These are phyloP conservation scores for Channa striata DNA, from an alignment of 2,797 vertebrate genomes.

Conservation along the genomic window DNA sequence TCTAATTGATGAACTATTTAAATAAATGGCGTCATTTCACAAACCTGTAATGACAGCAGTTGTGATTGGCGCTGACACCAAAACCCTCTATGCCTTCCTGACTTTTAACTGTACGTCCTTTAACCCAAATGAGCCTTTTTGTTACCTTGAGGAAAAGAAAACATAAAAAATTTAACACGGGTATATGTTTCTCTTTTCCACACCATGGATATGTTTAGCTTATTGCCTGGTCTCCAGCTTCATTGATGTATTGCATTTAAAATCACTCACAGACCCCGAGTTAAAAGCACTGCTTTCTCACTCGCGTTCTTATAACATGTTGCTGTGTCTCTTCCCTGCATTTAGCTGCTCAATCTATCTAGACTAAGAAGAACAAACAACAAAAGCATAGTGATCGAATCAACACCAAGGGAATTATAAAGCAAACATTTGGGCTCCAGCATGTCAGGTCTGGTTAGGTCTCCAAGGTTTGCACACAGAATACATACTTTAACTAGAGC, in stretches of 20 bases:
- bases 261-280: neutral
- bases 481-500: conserved; percentile 60
- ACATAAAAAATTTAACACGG: conserved; percentile 54
- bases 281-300: conserved; percentile 49
- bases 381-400: conserved; percentile 45
- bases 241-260: conserved; percentile 47
- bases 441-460: conserved; percentile 30
- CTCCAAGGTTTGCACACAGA: conserved; percentile 31
- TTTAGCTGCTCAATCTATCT: conserved; percentile 32
- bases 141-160: conserved; percentile 24
- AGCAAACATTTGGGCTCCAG: conserved; percentile 43
- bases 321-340: conserved; percentile 32
- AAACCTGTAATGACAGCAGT: conserved; percentile 43
- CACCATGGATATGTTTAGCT: conserved; percentile 50
- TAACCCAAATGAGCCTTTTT: conserved; percentile 52
- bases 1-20: conserved; percentile 63
- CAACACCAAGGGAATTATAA: conserved; percentile 44
- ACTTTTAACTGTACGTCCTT: conserved; percentile 57
- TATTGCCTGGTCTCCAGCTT: conserved; percentile 42
- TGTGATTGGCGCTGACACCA: conserved; percentile 26
- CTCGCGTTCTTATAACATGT: conserved; percentile 32
- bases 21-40: conserved; percentile 58
- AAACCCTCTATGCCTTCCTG: conserved; percentile 29
- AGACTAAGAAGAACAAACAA: conserved; percentile 43
- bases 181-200: conserved; percentile 41